Conservation (phyloP, 2,888 invertebrate genomes). For the Xestia xanthographa region DNA sequence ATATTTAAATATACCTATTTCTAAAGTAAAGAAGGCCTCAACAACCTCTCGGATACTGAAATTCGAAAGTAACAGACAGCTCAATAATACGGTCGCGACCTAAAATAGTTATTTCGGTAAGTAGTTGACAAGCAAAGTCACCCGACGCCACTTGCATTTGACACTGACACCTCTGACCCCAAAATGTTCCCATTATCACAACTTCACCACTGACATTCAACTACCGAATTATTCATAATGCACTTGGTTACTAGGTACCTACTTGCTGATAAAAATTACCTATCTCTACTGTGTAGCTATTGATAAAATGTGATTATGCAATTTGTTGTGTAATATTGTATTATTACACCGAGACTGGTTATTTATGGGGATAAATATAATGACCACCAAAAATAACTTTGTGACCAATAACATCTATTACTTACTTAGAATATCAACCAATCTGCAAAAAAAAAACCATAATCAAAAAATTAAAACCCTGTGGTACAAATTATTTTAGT, state of each 20-base stretch:
- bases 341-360: not conserved
- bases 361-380: too few relatives aligned
- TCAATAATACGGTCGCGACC: not conserved
- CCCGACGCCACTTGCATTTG: constrained; percentile 11
- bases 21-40: not conserved
- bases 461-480: too few relatives aligned
- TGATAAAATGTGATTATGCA: not conserved
- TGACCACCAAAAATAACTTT: too few relatives aligned
- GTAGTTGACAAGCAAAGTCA: not conserved
- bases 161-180: constrained; percentile 31
- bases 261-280: constrained; percentile 17
- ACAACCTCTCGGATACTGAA: not conserved
- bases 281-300: constrained; percentile 4
- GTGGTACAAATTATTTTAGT: too few relatives aligned
- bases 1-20: not conserved
- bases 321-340: constrained; percentile 3
- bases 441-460: too few relatives aligned
- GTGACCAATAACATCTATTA: too few relatives aligned
- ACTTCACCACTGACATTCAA: constrained; percentile 16
- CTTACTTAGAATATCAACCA: too few relatives aligned
- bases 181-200: constrained; percentile 18
- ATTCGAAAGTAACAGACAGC: not conserved
- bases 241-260: not conserved
- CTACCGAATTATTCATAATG: constrained; percentile 13
- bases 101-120: constrained; percentile 25